These are phyloP conservation scores for Gorsachius goisagi DNA, from an alignment of 2,113 vertebrate genomes.

Conservation along the genomic window DNA sequence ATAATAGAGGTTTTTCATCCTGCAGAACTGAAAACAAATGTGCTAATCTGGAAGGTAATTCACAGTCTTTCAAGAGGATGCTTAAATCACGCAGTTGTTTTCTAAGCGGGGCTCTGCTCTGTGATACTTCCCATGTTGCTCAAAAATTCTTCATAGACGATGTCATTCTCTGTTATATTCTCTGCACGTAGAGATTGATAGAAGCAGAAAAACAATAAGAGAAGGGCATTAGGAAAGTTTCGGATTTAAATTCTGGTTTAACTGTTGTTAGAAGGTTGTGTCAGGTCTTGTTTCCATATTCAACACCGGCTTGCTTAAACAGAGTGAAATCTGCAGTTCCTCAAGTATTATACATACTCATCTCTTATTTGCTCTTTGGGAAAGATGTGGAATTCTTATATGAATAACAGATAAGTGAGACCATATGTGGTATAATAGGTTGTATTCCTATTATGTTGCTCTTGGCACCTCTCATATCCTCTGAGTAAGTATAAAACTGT, in stretches of 20 bases:
- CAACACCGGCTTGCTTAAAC: background rate
- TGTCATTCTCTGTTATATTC: background rate
- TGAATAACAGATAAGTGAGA: slow-evolving; percentile 43
- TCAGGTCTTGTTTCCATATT: slow-evolving; percentile 21
- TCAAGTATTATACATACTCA: background rate
- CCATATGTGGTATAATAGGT: slow-evolving; percentile 53
- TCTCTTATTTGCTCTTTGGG: slow-evolving; percentile 11
- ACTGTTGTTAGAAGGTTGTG: background rate
- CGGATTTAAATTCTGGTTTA: background rate
- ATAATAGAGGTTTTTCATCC: background rate
- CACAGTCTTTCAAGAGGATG: background rate
- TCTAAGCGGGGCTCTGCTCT: background rate
- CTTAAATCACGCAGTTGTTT: background rate
- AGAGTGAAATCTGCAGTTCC: background rate
- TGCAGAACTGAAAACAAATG: background rate
- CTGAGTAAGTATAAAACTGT: slow-evolving; percentile 17
- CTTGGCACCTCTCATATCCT: slow-evolving; percentile 48
- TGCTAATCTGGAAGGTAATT: background rate
- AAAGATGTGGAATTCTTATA: slow-evolving; percentile 45
- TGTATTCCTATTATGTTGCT: slow-evolving; percentile 47
- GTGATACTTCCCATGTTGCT: background rate
- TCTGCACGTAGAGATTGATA: background rate
- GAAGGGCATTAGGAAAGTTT: background rate
- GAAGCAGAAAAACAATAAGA: background rate
- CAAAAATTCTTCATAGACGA: background rate